Evolutionary conservation across 2,888 invertebrate genomes (phyloP).

Genomic region (Leucophora obtusa): DNA sequence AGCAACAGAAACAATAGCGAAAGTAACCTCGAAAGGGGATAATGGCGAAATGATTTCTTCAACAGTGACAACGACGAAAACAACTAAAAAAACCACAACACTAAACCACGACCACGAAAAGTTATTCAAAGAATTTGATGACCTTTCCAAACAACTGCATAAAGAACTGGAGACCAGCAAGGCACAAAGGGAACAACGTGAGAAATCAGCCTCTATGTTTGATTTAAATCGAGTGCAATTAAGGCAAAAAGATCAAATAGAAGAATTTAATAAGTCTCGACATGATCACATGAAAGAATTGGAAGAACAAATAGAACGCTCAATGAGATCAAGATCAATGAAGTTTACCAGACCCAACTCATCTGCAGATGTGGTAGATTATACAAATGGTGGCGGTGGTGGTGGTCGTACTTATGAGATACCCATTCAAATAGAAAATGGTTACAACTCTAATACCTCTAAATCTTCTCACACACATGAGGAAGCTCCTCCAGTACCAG

Average conservation of each 20-base stretch:
- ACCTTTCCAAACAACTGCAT: slow-evolving; percentile 75
- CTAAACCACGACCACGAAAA: slow-evolving; percentile 74
- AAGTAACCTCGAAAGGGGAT: slow-evolving; percentile 61
- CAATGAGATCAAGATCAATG: slow-evolving; percentile 66
- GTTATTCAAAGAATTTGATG: slow-evolving; percentile 78
- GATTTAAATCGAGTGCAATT: slow-evolving; percentile 70
- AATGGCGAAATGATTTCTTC: slow-evolving; percentile 49
- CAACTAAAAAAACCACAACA: slow-evolving; percentile 51
- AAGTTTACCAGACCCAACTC: slow-evolving; percentile 16
- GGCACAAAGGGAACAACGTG: slow-evolving; percentile 68
- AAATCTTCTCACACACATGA: slow-evolving; percentile 26
- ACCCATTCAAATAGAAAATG: slow-evolving; percentile 65
- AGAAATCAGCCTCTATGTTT: slow-evolving; percentile 72
- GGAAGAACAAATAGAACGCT: slow-evolving; percentile 73
- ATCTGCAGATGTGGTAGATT: slow-evolving; percentile 27
- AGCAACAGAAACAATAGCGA: slow-evolving; percentile 53
- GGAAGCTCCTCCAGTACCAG: slow-evolving; percentile 47
- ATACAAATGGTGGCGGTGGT: slow-evolving; percentile 9
- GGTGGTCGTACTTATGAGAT: slow-evolving; percentile 64
- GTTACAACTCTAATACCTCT: slow-evolving; percentile 13
- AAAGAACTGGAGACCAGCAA: slow-evolving; percentile 73
- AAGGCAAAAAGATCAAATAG: slow-evolving; percentile 66
- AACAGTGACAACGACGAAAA: slow-evolving; percentile 13
- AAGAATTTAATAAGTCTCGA: slow-evolving; percentile 70
- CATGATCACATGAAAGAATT: slow-evolving; percentile 73